Base-by-base conservation (phyloP, 2,113 vertebrate genomes). In the Haliaeetus leucogaster region DNA sequence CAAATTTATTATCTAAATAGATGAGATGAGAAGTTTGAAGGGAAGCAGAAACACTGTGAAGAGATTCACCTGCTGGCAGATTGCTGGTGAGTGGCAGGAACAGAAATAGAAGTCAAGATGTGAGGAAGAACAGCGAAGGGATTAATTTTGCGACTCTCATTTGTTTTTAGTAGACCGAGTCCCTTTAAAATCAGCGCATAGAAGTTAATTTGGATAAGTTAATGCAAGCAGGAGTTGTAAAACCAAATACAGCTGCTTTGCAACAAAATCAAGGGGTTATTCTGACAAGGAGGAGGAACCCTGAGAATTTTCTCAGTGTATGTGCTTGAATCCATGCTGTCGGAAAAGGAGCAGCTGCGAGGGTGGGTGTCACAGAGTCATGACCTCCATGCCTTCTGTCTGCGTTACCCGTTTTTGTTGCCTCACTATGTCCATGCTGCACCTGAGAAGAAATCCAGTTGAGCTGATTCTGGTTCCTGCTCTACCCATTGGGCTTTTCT, bases 371-470 rank as follows among this genome's bases (percentile, higher is more conserved):
- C 56, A 15, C 26, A 9, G 36, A 36, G 56, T 65, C 70, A 7
- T 9, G 63, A 48, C 52, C 58, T 61, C 65, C 11, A 1, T 25
- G 6, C 26, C 59, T 59, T 38, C 47, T 43, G 27, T 56, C 61
- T 45, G 1, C 3, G 0, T 36, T 53, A 11, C 50, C 7, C 1
- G 0, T 6, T 58, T 58, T 65, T 47, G 18, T 52, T 63, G n/a
- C 45, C n/a, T 71, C 16, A 2, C 15, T 18, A 1, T 4, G 9
- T 45, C 42, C 20, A 6, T 25, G 21, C 12, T 61, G 38, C 34
- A 59, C 19, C 26, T 8, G 19, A 34, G 53, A 70, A 58, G 47
- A 70, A 36, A 16, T 19, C 29, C 0, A 0, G 9, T 9, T 22
- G 25, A 27, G 40, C 16, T 0, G 1, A 8, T 36, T 63, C 58